Base-by-base conservation (phyloP, 1,140 invertebrate genomes). In the Drosophila carrolli region DNA sequence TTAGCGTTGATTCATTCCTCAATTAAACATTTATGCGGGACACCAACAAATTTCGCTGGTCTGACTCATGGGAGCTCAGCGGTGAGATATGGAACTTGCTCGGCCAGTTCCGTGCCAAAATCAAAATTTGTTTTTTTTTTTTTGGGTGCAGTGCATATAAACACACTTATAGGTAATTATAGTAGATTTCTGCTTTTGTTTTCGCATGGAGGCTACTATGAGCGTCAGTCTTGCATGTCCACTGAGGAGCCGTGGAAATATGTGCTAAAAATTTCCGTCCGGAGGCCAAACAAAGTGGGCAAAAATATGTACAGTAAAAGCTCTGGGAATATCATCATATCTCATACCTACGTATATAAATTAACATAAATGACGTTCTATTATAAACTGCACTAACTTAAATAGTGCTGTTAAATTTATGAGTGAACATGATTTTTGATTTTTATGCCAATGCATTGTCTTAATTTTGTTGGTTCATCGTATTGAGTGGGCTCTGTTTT, bases 201-300 rank as follows among this genome's bases (percentile, higher is more conserved):
- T 74, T 80, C 55, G 60, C 65, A 54, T 35, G 38, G 62, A 41
- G 53, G 60, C 54, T 48, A 55, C 23, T 32, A 14, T 4, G 48
- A 23, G 11, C 46, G 35, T 58, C 83, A 75, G 66, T 88, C 66
- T 82, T 60, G 62, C 82, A 82, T 86, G 83, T 79, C 83, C 77
- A 58, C 70, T 59, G 75, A 47, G 70, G 23, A 63, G 35, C 48
- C 53, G 37, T 65, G 72, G 47, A 80, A 81, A 77, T 81, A 68
- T 60, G 61, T 73, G 62, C 74, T 63, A 62, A 62, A 80, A 73
- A 59, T 63, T 50, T 54, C 35, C 27, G 57, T 54, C 50, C 38
- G 60, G 60, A 63, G 55, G 60, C 60, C 57, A 63, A 61, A 43
- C 27, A 60, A 63, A 14, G 16, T 43, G 27, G 27, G 38, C 29